Evolutionary conservation across 1,140 invertebrate species (phyloP).

Genomic region (Thaumetopoea pityocampa): DNA sequence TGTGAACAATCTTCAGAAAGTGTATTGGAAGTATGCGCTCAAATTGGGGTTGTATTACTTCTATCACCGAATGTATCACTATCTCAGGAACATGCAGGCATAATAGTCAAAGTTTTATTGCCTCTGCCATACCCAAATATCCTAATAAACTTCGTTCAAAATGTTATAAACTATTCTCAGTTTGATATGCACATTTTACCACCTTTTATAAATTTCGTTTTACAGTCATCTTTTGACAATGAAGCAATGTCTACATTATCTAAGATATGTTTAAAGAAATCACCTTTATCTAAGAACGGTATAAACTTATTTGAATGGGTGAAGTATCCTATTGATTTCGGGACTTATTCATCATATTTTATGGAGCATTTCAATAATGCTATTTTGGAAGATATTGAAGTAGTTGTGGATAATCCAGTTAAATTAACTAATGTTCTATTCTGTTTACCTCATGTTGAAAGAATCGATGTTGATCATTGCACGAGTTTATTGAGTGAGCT

Average conservation of each 20-base stretch:
- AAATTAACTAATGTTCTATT: conserved; percentile 76
- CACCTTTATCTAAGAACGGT: conserved; percentile 78
- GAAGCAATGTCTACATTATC: conserved; percentile 79
- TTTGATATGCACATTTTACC: conserved; percentile 87
- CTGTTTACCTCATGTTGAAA: conserved; percentile 79
- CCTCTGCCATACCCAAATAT: conserved; percentile 74
- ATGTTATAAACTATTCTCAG: conserved; percentile 79
- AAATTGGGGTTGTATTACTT: conserved; percentile 78
- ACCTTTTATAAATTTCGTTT: conserved; percentile 79
- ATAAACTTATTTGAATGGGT: conserved; percentile 79
- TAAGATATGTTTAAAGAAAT: conserved; percentile 82
- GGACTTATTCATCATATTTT: conserved; percentile 50
- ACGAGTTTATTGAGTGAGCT: conserved; percentile 41
- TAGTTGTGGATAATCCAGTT: conserved; percentile 57
- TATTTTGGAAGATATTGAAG: conserved; percentile 47
- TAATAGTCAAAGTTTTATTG: conserved; percentile 79
- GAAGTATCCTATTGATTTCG: conserved; percentile 80
- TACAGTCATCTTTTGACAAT: conserved; percentile 73
- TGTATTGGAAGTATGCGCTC: conserved; percentile 72
- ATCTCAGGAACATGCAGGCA: conserved; percentile 82
- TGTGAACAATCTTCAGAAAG: conserved; percentile 68
- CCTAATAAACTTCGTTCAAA: conserved; percentile 79
- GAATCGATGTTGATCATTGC: conserved; percentile 53
- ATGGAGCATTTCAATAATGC: conserved; percentile 51
- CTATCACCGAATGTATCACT: conserved; percentile 78